These are phyloP conservation scores for Diabrotica balteata DNA, from an alignment of 2,888 invertebrate genomes.

Conservation along the genomic window DNA sequence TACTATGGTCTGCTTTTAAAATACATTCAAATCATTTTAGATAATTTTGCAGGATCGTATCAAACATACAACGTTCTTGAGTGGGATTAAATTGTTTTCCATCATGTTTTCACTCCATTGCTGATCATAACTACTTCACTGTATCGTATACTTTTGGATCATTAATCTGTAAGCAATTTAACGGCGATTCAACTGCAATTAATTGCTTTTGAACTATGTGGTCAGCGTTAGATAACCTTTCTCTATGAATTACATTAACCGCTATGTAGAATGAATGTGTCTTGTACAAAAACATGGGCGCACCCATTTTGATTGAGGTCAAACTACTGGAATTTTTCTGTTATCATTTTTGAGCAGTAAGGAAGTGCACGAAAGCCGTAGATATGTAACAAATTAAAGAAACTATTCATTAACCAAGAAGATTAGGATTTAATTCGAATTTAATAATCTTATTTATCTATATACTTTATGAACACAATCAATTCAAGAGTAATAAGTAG, in stretches of 20 bases:
- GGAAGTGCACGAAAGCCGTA: too few species aligned
- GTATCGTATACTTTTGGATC: slow-evolving; percentile 28
- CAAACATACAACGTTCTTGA: slow-evolving; percentile 15
- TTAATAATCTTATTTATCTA: too few species aligned
- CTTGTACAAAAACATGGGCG: slow-evolving; percentile 17
- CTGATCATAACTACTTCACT: slow-evolving; percentile 1
- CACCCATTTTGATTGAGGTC: slow-evolving; percentile 24
- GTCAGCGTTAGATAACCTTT: slow-evolving; percentile 39
- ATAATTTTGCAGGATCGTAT: too few species aligned
- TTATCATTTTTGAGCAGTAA: not conserved
- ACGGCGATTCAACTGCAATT: slow-evolving; percentile 36
- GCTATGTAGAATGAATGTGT: slow-evolving; percentile 33
- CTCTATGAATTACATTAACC: slow-evolving; percentile 39
- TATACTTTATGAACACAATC: too few species aligned
- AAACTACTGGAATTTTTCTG: slow-evolving; percentile 17
- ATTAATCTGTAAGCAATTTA: slow-evolving; percentile 33
- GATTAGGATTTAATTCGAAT: too few species aligned
- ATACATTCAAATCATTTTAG: too few species aligned
- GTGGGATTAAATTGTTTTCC: not conserved
- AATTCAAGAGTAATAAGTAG: too few species aligned
- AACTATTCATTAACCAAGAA: too few species aligned
- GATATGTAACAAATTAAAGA: too few species aligned
- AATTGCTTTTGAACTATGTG: slow-evolving; percentile 41
- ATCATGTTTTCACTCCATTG: not conserved
- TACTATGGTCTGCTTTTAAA: too few species aligned